Evolutionary conservation across 2,797 vertebrate species (phyloP).

Genomic region (Pseudocheirus occidentalis): DNA sequence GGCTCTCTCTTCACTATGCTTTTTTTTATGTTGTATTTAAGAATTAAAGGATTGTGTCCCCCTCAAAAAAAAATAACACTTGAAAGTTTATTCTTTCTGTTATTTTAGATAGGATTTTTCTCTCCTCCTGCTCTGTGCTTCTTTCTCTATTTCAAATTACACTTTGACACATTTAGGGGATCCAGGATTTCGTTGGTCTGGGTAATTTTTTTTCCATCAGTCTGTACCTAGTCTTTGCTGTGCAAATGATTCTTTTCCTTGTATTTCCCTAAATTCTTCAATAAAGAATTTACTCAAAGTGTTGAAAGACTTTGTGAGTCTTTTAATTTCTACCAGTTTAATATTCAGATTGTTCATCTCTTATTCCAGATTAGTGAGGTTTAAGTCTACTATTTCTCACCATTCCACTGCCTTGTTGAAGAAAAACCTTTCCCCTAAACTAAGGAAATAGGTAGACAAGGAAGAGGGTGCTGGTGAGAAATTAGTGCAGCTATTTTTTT

Average conservation of each 20-base stretch:
- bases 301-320: neutral
- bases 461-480: conserved; percentile 7
- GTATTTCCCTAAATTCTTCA: neutral
- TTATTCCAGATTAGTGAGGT: neutral
- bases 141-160: neutral
- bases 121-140: neutral
- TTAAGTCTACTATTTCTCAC: neutral
- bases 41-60: neutral
- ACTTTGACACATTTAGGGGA: neutral
- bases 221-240: neutral
- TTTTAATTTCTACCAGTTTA: neutral
- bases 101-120: neutral
- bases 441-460: conserved; percentile 36
- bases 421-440: conserved; percentile 6
- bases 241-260: neutral
- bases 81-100: neutral
- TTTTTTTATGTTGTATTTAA: neutral
- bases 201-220: neutral
- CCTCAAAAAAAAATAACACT: neutral
- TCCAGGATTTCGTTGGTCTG: neutral
- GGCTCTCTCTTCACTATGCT: neutral
- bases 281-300: neutral
- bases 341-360: neutral
- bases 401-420: neutral
- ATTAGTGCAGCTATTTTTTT: conserved; percentile 44